A percentile compares a stretch with the other conserved stretches of the same genome.
phyloP scores from a whole-genome alignment of 2,113 vertebrate genomes.

The Orthochromis malagaraziensis region DNA sequence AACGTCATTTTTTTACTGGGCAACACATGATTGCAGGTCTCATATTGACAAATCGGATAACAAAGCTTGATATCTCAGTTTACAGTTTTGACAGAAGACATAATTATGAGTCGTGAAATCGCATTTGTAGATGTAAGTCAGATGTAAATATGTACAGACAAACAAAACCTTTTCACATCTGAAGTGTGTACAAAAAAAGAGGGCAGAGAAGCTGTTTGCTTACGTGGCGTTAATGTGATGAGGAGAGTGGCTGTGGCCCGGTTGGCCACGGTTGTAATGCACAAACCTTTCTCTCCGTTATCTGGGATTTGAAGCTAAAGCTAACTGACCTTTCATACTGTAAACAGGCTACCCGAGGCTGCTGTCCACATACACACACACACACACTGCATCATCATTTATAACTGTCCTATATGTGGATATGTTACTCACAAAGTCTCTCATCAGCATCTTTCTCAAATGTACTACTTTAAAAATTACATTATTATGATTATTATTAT shows the following conservation, averaged over 20 bases:
- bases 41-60: not conserved
- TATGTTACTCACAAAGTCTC: not conserved
- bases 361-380: not conserved
- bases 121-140: not conserved
- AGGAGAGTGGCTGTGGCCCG: not conserved
- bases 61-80: not conserved
- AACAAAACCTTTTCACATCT: not conserved
- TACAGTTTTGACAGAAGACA: not conserved
- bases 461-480: not conserved
- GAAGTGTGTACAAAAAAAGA: not conserved
- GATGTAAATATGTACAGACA: not conserved
- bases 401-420: not conserved
- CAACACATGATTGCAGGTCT: not conserved
- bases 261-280: not conserved
- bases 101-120: not conserved
- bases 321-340: slow-evolving; percentile 34
- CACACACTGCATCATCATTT: not conserved
- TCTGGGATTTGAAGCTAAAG: not conserved
- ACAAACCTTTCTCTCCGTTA: slow-evolving; percentile 20
- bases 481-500: not conserved
- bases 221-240: not conserved
- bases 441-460: not conserved
- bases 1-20: not conserved
- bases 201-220: not conserved
- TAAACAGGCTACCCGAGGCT: slow-evolving; percentile 7